Base-by-base conservation (phyloP, 1,140 invertebrate genomes). In the Heliothis virescens region DNA sequence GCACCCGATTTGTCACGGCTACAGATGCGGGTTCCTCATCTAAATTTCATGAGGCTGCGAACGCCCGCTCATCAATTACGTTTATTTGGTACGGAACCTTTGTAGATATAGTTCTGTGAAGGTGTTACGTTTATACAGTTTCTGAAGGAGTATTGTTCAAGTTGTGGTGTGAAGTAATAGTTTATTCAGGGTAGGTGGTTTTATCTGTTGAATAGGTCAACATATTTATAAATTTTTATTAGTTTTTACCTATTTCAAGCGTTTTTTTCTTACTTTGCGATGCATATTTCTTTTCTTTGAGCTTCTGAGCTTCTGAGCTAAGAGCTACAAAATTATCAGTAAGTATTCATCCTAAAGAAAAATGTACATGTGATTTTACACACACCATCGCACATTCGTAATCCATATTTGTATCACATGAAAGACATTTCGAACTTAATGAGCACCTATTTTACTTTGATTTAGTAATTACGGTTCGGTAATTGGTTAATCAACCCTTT, bases 11-110 rank as follows among this genome's bases (percentile, higher is more conserved):
- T 62, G 34, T 75, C 73, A 75, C 71, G 73, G 53, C 41, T 29
- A 62, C n/a, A 52, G 59, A n/a, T 48, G 59, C 73, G 59, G 73
- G 63, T 50, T 16, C 47, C 41, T 63, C 73, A 75, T 75, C 73
- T 75, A 52, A 75, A 75, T 75, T 75, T 75, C 73, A 75, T 75
- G 73, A 75, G 59, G 16, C 59, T 62, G 9, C 59, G 73, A 21
- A 10, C 47, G 18, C 57, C 47, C 29, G 3, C 55, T 75, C 73
- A 75, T 75, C 73, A 75, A 75, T 75, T 75, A 75, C 73, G 18
- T 62, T 75, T 57, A 63, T 50, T 75, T 57, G 57, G 73, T 63
- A 52, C 59, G 18, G 11, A 57, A 74, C 34, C 73, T 75, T 29
- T 75, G 21, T 62, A 50, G 9, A 34, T 13, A 7, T 26, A n/a